Evolutionary conservation across 2,797 vertebrate species (phyloP), one percentile per base, ranked within the genome.

Genomic region (Streptopelia turtur): DNA sequence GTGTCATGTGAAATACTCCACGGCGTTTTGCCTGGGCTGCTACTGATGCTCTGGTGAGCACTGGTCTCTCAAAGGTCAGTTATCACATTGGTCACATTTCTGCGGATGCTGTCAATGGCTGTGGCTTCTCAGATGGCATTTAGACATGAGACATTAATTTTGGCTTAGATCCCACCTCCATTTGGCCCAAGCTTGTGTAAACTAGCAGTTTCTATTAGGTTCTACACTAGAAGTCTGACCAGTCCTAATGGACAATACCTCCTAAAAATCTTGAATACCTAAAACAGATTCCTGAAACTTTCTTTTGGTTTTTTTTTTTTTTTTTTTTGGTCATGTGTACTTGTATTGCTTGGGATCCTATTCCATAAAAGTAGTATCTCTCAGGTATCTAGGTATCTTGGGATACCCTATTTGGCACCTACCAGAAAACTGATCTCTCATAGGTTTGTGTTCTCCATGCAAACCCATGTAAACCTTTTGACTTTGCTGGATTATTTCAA

Each of bases 121-220:
- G n/a, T 45, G 45, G 12, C 2, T 71, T 75, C 45, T 68, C 45
- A 75, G 10, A 30, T 20, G 28, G 10, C 22, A 33, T 11, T 43
- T 52, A 28, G 10, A 23, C 4, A 24, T 0, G 0, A 63, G 1
- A 5, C 21, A 2, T 2, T 41, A 50, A 49, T 39, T 75, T 56
- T 53, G 8, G 5, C 13, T 61, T 35, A 45, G 71, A 41, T 52
- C 43, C 16, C 17, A 9, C 10, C 5, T 24, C 9, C 37, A 6
- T 0, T 65, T 11, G 21, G 21, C 8, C 11, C 37, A 41, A 82
- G 55, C 45, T 82, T 10, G 17, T 4, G 1, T 37, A 4, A 23
- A 2, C 56, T 24, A 82, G 9, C 22, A n/a, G 11, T 12, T 83
- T 5, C 16, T 64, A 6, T 64, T 70, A 39, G n/a, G 28, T 11